Base-by-base conservation (phyloP, 1,140 invertebrate species). In the Dendrolimus punctatus region DNA sequence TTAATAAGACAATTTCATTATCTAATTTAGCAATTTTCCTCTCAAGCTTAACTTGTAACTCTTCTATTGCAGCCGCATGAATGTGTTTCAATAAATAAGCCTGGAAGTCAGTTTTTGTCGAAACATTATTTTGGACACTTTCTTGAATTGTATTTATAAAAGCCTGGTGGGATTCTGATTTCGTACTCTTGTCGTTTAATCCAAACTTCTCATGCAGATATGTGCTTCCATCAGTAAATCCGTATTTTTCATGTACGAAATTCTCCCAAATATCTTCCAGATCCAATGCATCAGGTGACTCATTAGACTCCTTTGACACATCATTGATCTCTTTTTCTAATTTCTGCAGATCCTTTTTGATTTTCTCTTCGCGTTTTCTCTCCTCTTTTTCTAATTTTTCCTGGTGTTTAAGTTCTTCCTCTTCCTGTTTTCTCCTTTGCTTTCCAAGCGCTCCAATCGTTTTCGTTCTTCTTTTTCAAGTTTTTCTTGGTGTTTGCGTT, bases 231-330 rank as follows among this genome's bases (percentile, higher is more conserved):
- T 63, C 55, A 47, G 53, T 67, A 51, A 85, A 64, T 9, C 76
- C 81, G 50, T 83, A 85, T 46, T 79, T 79, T 10, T 68, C 46
- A 57, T 80, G 81, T n/a, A 85, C 66, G 37, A 78, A 70, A 46
- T 64, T 61, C 60, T 73, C 75, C 77, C 78, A 82, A 47, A 85
- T 65, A 51, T 79, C 73, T 58, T 76, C 69, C 8, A 83, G 48
- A 57, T 83, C 80, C 36, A 75, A 53, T 6, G 66, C 60, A 45
- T 61, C 38, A 9, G 42, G 7, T 45, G 73, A 69, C 54, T 73
- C 73, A 50, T 64, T 58, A 10, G 70, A 73, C 46, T 73, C 69
- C 39, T 60, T 49, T n/a, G 72, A 76, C 51, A 58, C 61, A 48
- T 67, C 65, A 46, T 42, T 60, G 53, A 38, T 53, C 40, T 51